Conservation (phyloP, 2,797 vertebrate species). For the Hydrocynus forskahlii region DNA sequence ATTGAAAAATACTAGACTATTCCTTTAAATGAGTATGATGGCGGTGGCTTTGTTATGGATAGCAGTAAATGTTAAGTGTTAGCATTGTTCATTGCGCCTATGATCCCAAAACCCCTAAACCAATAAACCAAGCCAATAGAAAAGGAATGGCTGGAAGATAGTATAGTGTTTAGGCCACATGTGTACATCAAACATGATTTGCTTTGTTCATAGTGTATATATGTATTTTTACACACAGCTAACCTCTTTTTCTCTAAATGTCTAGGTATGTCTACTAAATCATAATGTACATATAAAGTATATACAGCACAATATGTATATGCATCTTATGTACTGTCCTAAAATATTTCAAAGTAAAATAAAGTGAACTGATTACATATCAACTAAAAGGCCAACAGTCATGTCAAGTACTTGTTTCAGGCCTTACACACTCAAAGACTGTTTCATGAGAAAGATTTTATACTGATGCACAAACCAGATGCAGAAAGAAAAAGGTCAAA, state of each 20-base stretch:
- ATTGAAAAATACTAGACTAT: background rate
- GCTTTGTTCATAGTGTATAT: constrained; percentile 81
- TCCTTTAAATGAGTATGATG: background rate
- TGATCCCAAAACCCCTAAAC: constrained; percentile 3
- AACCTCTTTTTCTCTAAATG: constrained; percentile 47
- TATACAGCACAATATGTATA: constrained; percentile 7
- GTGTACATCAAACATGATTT: constrained; percentile 61
- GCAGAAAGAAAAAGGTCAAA: constrained; percentile 28
- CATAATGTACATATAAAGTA: constrained; percentile 37
- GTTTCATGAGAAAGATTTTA: constrained; percentile 27
- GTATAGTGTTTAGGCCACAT: constrained; percentile 50
- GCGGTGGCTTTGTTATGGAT: background rate
- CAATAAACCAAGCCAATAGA: constrained; percentile 23
- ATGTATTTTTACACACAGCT: constrained; percentile 63
- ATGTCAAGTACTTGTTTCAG: background rate
- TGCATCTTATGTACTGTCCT: background rate
- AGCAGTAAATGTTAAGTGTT: background rate
- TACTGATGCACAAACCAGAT: background rate
- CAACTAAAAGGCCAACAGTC: background rate
- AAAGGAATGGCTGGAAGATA: constrained; percentile 23
- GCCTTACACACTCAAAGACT: constrained; percentile 3
- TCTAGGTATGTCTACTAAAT: constrained; percentile 3
- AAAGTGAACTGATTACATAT: background rate
- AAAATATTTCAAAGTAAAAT: background rate
- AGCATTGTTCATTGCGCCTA: background rate